phyloP scores from a whole-genome alignment of 2,797 vertebrate genomes.

The Hafferia zeledoni region DNA sequence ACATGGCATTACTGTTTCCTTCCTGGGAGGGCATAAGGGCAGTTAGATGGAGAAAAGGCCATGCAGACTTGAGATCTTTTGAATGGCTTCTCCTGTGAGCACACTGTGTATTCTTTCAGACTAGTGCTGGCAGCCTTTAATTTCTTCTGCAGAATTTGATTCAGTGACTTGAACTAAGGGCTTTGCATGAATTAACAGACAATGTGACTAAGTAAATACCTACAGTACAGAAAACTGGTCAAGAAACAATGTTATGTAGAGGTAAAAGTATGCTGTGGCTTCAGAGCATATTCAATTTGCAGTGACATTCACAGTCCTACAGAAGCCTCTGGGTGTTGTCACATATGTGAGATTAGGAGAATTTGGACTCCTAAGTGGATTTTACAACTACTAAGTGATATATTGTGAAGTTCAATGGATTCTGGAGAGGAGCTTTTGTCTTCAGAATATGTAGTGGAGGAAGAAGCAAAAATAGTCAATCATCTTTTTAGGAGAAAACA shows the following conservation, averaged over 20 bases:
- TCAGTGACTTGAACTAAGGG: not conserved
- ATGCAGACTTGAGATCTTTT: not conserved
- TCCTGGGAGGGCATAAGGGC: not conserved
- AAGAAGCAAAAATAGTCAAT: not conserved
- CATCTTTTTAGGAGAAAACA: not conserved
- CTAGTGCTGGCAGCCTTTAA: not conserved
- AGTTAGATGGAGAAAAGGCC: not conserved
- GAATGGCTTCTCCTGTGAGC: not conserved
- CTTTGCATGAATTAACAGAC: not conserved
- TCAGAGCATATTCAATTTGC: not conserved
- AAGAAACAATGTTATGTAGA: not conserved
- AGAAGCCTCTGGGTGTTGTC: not conserved
- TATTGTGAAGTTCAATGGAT: not conserved
- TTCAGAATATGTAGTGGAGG: not conserved
- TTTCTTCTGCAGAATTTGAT: not conserved
- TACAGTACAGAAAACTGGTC: not conserved
- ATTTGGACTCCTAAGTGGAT: not conserved
- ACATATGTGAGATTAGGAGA: not conserved
- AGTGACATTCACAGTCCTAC: not conserved
- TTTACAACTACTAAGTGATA: not conserved
- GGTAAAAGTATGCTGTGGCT: not conserved
- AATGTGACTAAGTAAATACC: not conserved
- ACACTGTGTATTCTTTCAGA: not conserved
- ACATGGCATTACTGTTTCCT: not conserved
- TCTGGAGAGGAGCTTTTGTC: not conserved